Base-by-base conservation (phyloP, 2,113 vertebrate species). In the Ictalurus punctatus region DNA sequence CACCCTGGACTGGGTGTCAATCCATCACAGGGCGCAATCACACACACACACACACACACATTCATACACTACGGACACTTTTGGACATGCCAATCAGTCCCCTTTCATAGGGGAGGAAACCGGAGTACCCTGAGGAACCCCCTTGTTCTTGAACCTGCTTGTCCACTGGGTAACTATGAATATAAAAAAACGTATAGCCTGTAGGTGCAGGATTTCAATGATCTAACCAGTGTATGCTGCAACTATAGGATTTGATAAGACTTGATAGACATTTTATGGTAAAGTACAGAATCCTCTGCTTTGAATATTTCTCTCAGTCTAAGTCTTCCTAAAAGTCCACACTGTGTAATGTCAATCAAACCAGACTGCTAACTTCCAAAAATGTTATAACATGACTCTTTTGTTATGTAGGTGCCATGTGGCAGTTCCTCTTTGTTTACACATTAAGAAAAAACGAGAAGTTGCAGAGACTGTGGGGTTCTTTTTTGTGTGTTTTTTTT, bases 341-440 rank as follows among this genome's bases (percentile, higher is more conserved):
- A 54, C 25, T 37, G 21, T 37, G 27, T 27, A 54, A 54, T 80
- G n/a, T 44, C n/a, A 27, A 48, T 48, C 37, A 54, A n/a, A 78
- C 17, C 74, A 65, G 67, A 40, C 40, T 23, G 9, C 27, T 23
- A 58, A 61, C 52, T 65, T 30, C 34, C 34, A 34, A 34, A 37
- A 19, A 30, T 61, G 73, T 59, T 86, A 40, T 86, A 86, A 65
- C 59, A 59, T 79, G 79, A 65, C 59, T 37, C 37, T 86, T 63
- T 61, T 65, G 27, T 88, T 81, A 48, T 61, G 69, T 30, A 13
- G 61, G 86, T 69, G 86, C 25, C 54, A 54, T 65, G 61, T 69
- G 61, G 54, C 54, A 69, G 63, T 87, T 88, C 89, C 86, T 81
- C 61, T 81, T 71, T 59, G 61, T 73, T 67, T 87, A 87, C 74